Evolutionary conservation across 2,797 vertebrate genomes (phyloP).

Genomic region (Pachyuromys duprasi): DNA sequence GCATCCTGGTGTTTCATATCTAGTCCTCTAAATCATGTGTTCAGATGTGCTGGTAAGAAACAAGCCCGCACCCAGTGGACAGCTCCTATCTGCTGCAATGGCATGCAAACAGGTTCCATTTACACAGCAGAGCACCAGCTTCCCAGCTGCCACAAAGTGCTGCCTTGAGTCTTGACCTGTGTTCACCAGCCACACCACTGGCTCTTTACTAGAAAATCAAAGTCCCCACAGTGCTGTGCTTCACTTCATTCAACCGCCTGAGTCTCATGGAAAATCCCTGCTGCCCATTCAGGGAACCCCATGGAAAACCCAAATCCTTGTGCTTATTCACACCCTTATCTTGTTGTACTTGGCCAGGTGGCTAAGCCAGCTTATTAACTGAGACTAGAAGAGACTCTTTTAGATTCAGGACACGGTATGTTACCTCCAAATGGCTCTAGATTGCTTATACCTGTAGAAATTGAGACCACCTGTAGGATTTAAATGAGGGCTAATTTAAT

Average conservation of each 20-base stretch:
- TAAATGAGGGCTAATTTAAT: constrained; percentile 26
- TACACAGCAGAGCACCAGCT: too few relatives aligned
- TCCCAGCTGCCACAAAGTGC: not conserved
- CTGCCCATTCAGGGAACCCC: not conserved
- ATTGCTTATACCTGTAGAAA: too few relatives aligned
- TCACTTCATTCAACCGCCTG: not conserved
- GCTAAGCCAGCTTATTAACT: not conserved
- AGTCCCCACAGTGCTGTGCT: not conserved
- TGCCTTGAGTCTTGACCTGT: not conserved
- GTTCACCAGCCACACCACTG: not conserved
- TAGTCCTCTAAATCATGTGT: not conserved
- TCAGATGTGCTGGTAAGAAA: not conserved
- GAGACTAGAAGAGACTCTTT: not conserved
- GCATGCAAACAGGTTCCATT: not conserved
- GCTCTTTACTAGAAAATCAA: not conserved
- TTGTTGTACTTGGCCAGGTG: not conserved
- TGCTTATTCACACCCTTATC: not conserved
- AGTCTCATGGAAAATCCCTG: not conserved
- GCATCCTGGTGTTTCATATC: not conserved
- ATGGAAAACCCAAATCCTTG: not conserved
- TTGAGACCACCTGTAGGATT: too few relatives aligned
- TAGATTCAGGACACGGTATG: not conserved
- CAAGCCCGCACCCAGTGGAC: not conserved
- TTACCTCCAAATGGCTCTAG: not conserved
- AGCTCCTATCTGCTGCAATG: accelerated